Evolutionary conservation across 1,140 invertebrate genomes (phyloP), one percentile per base, ranked within the genome.

Genomic region (Littorina saxatilis): DNA sequence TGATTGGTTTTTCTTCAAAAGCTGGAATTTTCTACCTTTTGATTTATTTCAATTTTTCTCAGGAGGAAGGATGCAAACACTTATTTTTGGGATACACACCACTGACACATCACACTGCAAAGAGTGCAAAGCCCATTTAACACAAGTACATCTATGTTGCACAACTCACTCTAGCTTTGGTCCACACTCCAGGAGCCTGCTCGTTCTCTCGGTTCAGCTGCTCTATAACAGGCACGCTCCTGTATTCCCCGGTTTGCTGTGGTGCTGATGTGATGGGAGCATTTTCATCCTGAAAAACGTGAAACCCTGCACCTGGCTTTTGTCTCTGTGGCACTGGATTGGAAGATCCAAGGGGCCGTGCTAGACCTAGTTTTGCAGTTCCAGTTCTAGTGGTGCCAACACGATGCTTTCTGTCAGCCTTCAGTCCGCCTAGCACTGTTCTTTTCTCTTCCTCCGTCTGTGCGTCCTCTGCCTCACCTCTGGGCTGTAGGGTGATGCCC

Each of bases 181-280:
- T 90, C 92, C 92, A 92, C 39, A 90, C 88, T 2, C 90, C 89
- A 15, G 91, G 85, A 73, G 90, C 88, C 75, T 88, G 86, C 32
- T 90, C 89, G 87, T 92, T 92, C 84, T 93, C 92, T 70, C 88
- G 89, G 43, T 92, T 88, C 17, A 84, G 39, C 15, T 78, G 70
- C 15, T 83, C 47, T 50, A 66, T 68, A 27, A 79, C 80, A 4
- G 90, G 89, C 37, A 87, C 40, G 17, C 86, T 84, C 61, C 82
- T 77, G 83, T 85, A 90, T 50, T 91, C 88, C 17, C 87, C 87
- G 11, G 87, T 89, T 70, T 90, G 88, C 3, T 73, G 76, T 3
- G 87, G 86, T 0, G 82, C 50, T 9, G 43, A n/a, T 13, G 73
- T 35, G 15, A 86, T 82, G 9, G 58, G 73, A 1, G 50, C 77